These are phyloP conservation scores for Drosophila crucigera DNA, from an alignment of 2,888 invertebrate genomes.

Conservation along the genomic window DNA sequence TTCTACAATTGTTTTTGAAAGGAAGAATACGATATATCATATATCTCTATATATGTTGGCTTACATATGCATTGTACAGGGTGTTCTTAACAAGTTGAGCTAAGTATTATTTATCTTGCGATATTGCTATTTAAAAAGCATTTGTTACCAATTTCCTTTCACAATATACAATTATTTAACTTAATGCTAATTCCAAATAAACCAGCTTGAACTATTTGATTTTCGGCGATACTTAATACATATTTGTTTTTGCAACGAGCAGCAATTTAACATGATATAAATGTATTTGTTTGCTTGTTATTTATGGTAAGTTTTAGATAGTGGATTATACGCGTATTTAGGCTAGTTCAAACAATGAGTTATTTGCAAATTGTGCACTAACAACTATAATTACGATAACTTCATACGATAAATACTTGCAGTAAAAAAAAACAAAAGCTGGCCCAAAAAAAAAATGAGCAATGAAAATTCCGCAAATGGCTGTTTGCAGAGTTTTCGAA, in stretches of 20 bases:
- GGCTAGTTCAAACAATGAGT: constrained; percentile 32
- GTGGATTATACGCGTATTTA: constrained; percentile 13
- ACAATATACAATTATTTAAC: constrained; percentile 40
- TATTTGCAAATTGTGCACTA: constrained; percentile 45
- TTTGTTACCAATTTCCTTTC: constrained; percentile 65
- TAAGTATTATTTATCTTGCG: constrained; percentile 16
- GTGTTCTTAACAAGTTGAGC: constrained; percentile 28
- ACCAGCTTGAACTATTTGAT: constrained; percentile 5
- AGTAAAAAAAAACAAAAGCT: constrained; percentile 27
- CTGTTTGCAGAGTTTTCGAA: constrained; percentile 53
- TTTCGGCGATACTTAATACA: constrained; percentile 16
- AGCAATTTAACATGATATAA: constrained; percentile 11
- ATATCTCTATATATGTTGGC: background rate
- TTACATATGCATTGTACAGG: constrained; percentile 69
- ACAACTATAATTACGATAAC: constrained; percentile 31
- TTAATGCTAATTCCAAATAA: constrained; percentile 6
- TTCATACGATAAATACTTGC: constrained; percentile 35
- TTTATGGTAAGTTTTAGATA: background rate
- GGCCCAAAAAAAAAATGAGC: constrained; percentile 6
- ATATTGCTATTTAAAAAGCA: constrained; percentile 64
- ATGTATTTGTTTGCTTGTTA: background rate
- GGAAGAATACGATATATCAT: background rate
- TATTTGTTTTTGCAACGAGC: constrained; percentile 18
- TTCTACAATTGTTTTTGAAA: constrained; percentile 65
- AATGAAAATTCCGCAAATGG: constrained; percentile 51